These are phyloP conservation scores for Lepus timidus DNA, from an alignment of 2,113 vertebrate species.

Conservation along the genomic window DNA sequence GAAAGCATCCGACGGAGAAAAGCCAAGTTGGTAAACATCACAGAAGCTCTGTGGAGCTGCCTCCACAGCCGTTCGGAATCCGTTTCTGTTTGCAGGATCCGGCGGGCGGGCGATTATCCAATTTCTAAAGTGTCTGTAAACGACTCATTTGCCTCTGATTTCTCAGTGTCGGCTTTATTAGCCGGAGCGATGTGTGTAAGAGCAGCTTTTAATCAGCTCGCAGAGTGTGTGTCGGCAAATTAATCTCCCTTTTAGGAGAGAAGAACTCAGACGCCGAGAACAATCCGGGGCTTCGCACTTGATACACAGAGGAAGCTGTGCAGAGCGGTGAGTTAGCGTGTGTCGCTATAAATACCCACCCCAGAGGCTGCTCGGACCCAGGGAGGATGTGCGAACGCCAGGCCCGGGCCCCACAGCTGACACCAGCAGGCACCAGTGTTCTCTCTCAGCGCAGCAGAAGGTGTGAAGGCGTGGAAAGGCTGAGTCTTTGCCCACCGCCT, in stretches of 20 bases:
- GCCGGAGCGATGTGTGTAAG: constrained; percentile 63
- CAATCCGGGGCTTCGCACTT: not conserved
- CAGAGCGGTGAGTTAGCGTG: accelerated
- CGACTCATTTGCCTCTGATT: constrained; percentile 81
- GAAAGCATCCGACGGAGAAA: not conserved
- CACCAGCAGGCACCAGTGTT: accelerated
- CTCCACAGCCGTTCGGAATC: constrained; percentile 20
- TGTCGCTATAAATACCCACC: not conserved
- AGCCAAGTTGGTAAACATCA: not conserved
- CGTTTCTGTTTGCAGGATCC: constrained; percentile 17
- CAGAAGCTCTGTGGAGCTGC: not conserved
- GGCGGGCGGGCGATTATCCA: constrained; percentile 22
- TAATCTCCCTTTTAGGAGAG: constrained; percentile 66
- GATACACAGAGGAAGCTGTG: not conserved
- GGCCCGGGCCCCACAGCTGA: accelerated
- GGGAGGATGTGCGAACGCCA: not conserved
- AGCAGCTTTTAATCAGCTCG: constrained; percentile 61
- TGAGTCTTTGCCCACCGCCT: not conserved
- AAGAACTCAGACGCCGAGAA: not conserved
- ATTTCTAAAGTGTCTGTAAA: constrained; percentile 74
- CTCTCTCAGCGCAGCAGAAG: accelerated
- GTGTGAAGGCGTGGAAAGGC: not conserved
- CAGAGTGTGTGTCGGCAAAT: constrained; percentile 60
- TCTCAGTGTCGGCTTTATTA: constrained; percentile 80
- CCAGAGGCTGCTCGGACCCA: not conserved